Base-by-base conservation (phyloP, 2,797 vertebrate genomes). In the Manis crassicaudata region DNA sequence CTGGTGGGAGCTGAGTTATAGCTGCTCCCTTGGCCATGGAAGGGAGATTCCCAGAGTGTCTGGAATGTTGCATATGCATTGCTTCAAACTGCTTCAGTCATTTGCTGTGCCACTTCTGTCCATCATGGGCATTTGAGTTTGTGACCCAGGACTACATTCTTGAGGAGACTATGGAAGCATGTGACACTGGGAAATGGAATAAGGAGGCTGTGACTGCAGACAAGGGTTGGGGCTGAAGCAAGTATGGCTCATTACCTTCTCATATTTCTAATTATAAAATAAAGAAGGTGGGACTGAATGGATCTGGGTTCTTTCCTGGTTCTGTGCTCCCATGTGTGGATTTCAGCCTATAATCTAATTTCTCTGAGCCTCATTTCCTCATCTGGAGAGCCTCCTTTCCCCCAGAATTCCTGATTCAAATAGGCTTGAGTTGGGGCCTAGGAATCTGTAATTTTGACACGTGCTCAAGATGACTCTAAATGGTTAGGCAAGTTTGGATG, bases 331-430 rank as follows among this genome's bases (percentile, higher is more conserved):
- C 18, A 7, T 54, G 27, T 40, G 3, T 68, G 20, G 52, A 72
- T 18, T 60, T 54, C 7, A 54, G 40, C 18, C 18, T 86, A 32
- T 60, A 52, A 81, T 40, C 35, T 37, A 56, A 54, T 43, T 56
- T 93, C 40, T 65, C 62, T 85, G 76, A 82, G 60, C 27, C 56
- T 93, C 58, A 88, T 93, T 88, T 96, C n/a, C 50, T 90, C 32
- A 35, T 63, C 58, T 97, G 56, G 88, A 58, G 86, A 83, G n/a
- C 2, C 23, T 46, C 13, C 16, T 8, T 37, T 46, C 14, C 27
- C 13, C 35, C 18, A 17, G 56, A 88, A 14, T 88, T 90, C 80
- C 89, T 81, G 23, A 86, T 67, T 70, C 73, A 60, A 62, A 75
- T 21, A 63, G 40, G 16, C 21, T 68, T 93, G 67, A 32, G 9